Evolutionary conservation across 1,140 invertebrate species (phyloP).

Genomic region (Ruditapes philippinarum): DNA sequence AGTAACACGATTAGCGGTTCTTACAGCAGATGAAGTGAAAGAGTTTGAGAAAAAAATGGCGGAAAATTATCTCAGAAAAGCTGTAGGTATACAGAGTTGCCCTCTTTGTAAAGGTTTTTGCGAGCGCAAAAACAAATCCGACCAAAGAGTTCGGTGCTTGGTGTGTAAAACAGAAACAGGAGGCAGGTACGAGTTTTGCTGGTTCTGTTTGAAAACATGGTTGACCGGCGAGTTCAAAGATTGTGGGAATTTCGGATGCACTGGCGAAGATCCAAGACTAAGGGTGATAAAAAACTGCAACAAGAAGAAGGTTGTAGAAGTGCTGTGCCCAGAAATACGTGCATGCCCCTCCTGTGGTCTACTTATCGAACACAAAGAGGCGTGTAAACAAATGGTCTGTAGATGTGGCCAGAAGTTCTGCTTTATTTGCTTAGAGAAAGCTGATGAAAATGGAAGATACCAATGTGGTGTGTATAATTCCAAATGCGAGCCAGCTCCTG

Average conservation of each 20-base stretch:
- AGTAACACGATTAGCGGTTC: constrained; percentile 21
- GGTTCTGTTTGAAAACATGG: constrained; percentile 63
- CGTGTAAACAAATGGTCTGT: constrained; percentile 69
- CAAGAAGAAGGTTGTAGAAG: constrained; percentile 32
- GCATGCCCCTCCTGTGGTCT: constrained; percentile 56
- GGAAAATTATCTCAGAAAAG: constrained; percentile 45
- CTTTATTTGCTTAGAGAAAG: constrained; percentile 64
- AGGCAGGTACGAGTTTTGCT: constrained; percentile 63
- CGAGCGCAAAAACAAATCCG: constrained; percentile 10
- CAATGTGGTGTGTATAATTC: constrained; percentile 45
- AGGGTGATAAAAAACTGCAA: constrained; percentile 26
- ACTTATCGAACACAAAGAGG: constrained; percentile 58
- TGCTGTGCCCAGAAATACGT: constrained; percentile 56
- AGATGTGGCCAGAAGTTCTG: constrained; percentile 62
- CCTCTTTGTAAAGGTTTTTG: constrained; percentile 50
- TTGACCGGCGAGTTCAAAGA: not conserved
- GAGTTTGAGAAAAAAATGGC: constrained; percentile 64
- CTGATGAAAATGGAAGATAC: constrained; percentile 13
- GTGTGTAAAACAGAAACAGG: constrained; percentile 28
- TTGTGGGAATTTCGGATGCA: constrained; percentile 60
- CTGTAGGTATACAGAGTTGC: constrained; percentile 61
- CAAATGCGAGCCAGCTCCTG: constrained; percentile 40
- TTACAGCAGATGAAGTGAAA: constrained; percentile 52
- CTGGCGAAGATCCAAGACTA: constrained; percentile 56
- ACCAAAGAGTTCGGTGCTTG: constrained; percentile 41